A percentile compares a stretch with the other conserved stretches of the same genome.
phyloP scores from a whole-genome alignment of 2,797 vertebrate genomes.

The Sparidentex hasta region DNA sequence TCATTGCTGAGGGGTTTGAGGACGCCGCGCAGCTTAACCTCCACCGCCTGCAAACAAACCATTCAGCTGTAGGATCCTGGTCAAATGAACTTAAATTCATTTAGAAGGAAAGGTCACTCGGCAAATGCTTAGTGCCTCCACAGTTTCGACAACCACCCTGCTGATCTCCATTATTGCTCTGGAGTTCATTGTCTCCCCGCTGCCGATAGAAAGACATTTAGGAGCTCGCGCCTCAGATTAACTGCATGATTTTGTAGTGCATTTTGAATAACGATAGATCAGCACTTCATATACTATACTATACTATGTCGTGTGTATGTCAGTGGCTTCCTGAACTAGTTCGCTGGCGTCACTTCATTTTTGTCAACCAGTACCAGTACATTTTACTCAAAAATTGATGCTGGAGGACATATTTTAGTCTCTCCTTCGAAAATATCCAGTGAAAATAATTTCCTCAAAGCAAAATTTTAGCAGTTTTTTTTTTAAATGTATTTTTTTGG shows the following conservation, averaged over 20 bases:
- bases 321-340: too few species aligned
- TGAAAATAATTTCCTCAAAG: too few species aligned
- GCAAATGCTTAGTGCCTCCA: slow-evolving; percentile 22
- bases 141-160: slow-evolving; percentile 15
- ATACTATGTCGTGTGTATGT: too few species aligned
- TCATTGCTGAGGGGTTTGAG: slow-evolving; percentile 54
- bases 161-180: slow-evolving; percentile 22
- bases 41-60: slow-evolving; percentile 57
- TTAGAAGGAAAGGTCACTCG: slow-evolving; percentile 58
- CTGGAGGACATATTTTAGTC: too few species aligned
- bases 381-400: slow-evolving; percentile 5
- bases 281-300: background rate
- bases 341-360: too few species aligned
- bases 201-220: background rate
- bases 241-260: background rate
- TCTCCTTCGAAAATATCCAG: too few species aligned
- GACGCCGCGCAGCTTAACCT: slow-evolving; percentile 60
- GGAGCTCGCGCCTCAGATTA: slow-evolving; percentile 14
- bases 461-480: too few species aligned
- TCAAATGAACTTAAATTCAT: slow-evolving; percentile 61
- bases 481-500: too few species aligned
- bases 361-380: background rate
- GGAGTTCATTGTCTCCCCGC: background rate
- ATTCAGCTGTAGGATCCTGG: slow-evolving; percentile 42
- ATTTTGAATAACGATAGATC: background rate